A percentile compares a stretch with the other conserved stretches of the same genome.
These are phyloP conservation scores for Leuciscus waleckii DNA, from an alignment of 2,797 vertebrate genomes.

Conservation along the genomic window DNA sequence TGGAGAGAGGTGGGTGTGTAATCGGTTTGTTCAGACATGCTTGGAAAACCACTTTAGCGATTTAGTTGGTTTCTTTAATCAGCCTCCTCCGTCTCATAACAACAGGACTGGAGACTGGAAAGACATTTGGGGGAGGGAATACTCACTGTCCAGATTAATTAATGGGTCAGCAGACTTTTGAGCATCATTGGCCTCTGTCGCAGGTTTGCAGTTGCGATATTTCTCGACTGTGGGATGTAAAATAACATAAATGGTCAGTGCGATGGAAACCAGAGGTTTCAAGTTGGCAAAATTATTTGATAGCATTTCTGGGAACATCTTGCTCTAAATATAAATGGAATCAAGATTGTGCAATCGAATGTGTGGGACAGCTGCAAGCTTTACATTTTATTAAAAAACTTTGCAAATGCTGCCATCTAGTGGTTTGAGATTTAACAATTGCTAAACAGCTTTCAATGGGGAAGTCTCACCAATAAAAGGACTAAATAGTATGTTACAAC, in stretches of 20 bases:
- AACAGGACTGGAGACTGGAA: not conserved
- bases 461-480: not conserved
- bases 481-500: not conserved
- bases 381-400: not conserved
- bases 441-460: not conserved
- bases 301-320: not conserved
- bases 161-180: constrained; percentile 87
- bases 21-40: constrained; percentile 28
- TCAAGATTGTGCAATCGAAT: not conserved
- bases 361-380: not conserved
- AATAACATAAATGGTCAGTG: not conserved
- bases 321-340: not conserved
- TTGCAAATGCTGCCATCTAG: constrained; percentile 65
- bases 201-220: constrained; percentile 87
- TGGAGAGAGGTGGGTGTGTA: constrained; percentile 1
- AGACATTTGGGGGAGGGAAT: not conserved
- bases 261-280: not conserved
- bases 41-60: constrained; percentile 41
- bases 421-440: constrained; percentile 47
- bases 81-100: constrained; percentile 8
- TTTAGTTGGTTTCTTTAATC: constrained; percentile 42
- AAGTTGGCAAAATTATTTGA: not conserved
- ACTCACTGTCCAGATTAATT: constrained; percentile 92
- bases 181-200: constrained; percentile 76
- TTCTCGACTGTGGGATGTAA: constrained; percentile 85